Evolutionary conservation across 2,797 vertebrate species (phyloP).

Genomic region (Tinamus major): DNA sequence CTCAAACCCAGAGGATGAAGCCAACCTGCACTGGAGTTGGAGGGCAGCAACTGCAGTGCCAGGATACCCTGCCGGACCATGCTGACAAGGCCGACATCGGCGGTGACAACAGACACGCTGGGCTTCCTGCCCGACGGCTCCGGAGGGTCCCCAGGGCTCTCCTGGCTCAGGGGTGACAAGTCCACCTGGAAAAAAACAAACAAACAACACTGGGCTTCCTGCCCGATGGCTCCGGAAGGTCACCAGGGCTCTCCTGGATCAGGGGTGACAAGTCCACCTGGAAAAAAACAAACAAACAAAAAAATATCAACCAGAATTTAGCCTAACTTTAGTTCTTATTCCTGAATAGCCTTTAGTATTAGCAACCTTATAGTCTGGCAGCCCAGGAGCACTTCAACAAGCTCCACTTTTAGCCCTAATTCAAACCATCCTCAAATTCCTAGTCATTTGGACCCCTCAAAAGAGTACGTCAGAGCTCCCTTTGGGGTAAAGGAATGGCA

Average conservation of each 20-base stretch:
- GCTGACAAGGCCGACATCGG: conserved; percentile 95
- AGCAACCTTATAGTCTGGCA: background rate
- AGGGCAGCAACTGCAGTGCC: conserved; percentile 93
- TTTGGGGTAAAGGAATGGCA: background rate
- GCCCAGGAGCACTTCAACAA: background rate
- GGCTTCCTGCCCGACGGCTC: conserved; percentile 84
- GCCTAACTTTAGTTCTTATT: background rate
- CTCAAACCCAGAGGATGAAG: background rate
- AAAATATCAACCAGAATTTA: background rate
- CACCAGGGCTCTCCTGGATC: conserved; percentile 75
- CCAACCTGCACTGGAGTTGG: conserved; percentile 95
- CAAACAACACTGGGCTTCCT: conserved; percentile 81
- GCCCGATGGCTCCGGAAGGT: conserved; percentile 76
- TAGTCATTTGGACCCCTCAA: background rate
- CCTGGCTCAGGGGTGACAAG: conserved; percentile 74
- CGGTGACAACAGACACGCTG: conserved; percentile 91
- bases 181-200: conserved; percentile 75
- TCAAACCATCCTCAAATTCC: background rate
- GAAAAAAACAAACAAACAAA: background rate
- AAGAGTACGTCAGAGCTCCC: background rate
- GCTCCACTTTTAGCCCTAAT: background rate
- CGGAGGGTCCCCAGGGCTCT: conserved; percentile 71
- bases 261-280: conserved; percentile 80
- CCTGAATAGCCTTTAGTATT: background rate
- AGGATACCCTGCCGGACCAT: conserved; percentile 97